These are phyloP conservation scores for Todiramphus chloris DNA, from an alignment of 2,113 vertebrate genomes.

Conservation along the genomic window DNA sequence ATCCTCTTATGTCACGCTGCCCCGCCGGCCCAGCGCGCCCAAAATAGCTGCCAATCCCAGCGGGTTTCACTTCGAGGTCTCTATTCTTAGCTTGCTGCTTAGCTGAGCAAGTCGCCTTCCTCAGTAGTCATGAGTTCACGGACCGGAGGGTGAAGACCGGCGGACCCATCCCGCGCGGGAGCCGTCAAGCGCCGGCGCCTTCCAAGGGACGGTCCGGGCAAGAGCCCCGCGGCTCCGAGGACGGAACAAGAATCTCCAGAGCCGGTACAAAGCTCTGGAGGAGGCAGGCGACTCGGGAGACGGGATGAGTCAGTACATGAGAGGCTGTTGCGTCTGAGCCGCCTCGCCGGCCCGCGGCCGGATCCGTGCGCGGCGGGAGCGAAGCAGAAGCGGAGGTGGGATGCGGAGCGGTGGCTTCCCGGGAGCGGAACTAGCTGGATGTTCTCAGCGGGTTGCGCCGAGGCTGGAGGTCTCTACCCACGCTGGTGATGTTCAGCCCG, in stretches of 20 bases:
- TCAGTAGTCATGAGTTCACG: slow-evolving; percentile 50
- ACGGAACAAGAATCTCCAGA: neutral
- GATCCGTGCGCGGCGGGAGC: neutral
- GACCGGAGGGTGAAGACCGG: neutral
- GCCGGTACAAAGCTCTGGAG: neutral
- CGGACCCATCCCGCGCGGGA: neutral
- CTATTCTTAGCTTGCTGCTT: slow-evolving; percentile 65
- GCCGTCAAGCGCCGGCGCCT: neutral
- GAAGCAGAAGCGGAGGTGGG: slow-evolving; percentile 25
- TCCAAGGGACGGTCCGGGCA: neutral
- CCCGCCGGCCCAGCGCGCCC: neutral
- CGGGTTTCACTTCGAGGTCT: slow-evolving; percentile 62
- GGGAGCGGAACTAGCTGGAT: slow-evolving; percentile 17
- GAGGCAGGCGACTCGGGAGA: neutral
- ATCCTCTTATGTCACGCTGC: slow-evolving; percentile 64
- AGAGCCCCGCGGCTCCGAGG: rapidly evolving
- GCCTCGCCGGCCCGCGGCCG: too few relatives aligned
- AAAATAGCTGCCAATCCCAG: slow-evolving; percentile 67
- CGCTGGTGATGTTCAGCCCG: slow-evolving; percentile 19
- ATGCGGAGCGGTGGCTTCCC: slow-evolving; percentile 21
- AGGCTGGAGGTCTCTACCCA: neutral
- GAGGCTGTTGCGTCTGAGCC: neutral
- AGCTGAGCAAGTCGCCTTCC: slow-evolving; percentile 20
- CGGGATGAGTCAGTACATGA: neutral
- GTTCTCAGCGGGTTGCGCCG: neutral